Base-by-base conservation (phyloP, 23 tunicate species). In the Styela clava region DNA sequence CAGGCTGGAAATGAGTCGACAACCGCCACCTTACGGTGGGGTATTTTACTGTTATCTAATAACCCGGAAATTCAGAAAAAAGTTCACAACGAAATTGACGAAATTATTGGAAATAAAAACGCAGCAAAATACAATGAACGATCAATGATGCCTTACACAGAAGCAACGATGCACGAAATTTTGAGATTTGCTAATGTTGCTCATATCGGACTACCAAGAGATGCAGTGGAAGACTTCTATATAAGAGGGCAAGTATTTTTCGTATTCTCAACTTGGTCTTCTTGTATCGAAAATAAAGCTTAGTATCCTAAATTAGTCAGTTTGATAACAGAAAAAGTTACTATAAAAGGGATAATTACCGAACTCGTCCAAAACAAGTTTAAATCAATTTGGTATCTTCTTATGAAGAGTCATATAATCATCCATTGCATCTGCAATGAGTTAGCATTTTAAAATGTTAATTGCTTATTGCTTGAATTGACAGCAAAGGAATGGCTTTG, bases 1-100 rank as follows among this genome's bases (percentile, higher is more conserved):
- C 73, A 34, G 33, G 83, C 83, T 3, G 83, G 83, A 20, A 63
- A 44, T 28, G 83, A 79, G 31, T 63, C 83, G 2, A 79, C 83
- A 2, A 30, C 73, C 2, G 33, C 83, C 16, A 34, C 83, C 24
- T n/a, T 79, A 33, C 33, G 34, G 1, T 79, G 83, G 83, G 83
- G 31, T n/a, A 33, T 79, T 22, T 63, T 79, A 29, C 64, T 62
- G 28, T 63, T 79, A 74, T 71, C 64, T 18, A 67, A 67, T 27
- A 33, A 79, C 64, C 83, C 83, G 12, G 56, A 79, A 64, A 33
- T 79, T 23, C 83, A 79, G 64, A 74, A 74, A 1, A 67, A 67
- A 1, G 2, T 67, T 67, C 31, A 67, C 71, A 1, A 29, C 19
- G 71, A 67, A 22, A 67, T 67, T 1, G 71, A 67, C 24, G 32